These are phyloP conservation scores for Apocheima hispidaria DNA, from an alignment of 2,888 invertebrate species.

Conservation along the genomic window DNA sequence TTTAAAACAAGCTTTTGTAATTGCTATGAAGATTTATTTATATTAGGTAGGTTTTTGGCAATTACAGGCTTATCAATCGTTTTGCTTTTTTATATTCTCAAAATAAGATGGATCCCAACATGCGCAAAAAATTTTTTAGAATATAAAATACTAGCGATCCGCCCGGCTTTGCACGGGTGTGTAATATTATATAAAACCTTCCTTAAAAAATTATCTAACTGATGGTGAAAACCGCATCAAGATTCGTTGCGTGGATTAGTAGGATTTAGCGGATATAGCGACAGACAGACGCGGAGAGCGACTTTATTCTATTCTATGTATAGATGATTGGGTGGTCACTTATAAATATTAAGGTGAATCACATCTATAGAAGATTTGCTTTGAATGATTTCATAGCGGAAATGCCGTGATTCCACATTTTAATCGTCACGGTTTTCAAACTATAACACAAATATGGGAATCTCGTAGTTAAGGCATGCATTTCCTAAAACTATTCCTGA, in stretches of 20 bases:
- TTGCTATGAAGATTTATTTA: constrained; percentile 1
- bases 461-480: neutral
- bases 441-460: neutral
- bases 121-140: constrained; percentile 18
- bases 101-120: too few relatives aligned
- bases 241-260: too few relatives aligned
- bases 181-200: too few relatives aligned
- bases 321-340: constrained; percentile 50
- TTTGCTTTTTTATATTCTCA: too few relatives aligned
- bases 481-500: neutral
- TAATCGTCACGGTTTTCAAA: constrained; percentile 49
- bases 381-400: constrained; percentile 59
- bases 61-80: neutral
- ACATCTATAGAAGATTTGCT: constrained; percentile 45
- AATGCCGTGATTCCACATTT: constrained; percentile 49
- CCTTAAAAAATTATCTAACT: too few relatives aligned
- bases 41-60: neutral
- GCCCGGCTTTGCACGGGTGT: too few relatives aligned
- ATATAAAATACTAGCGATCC: too few relatives aligned
- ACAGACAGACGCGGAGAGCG: too few relatives aligned
- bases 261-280: too few relatives aligned
- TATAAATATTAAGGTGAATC: constrained; percentile 54
- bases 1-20: neutral
- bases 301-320: too few relatives aligned
- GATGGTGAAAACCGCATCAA: too few relatives aligned